These are phyloP conservation scores for Temnothorax longispinosus DNA, from an alignment of 1,140 invertebrate species.

Conservation along the genomic window DNA sequence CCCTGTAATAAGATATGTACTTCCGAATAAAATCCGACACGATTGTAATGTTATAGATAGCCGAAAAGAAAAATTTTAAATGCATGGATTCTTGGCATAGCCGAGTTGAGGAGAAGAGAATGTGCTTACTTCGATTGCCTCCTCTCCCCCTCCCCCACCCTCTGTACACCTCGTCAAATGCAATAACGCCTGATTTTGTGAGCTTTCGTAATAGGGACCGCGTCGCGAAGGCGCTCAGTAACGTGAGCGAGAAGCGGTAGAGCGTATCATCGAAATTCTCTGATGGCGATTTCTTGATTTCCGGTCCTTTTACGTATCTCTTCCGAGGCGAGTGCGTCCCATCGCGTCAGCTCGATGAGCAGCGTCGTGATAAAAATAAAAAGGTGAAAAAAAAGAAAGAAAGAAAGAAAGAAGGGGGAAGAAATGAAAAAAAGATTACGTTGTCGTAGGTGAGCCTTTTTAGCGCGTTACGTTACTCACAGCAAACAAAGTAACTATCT, in stretches of 20 bases:
- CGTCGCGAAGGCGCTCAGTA: slow-evolving; percentile 27
- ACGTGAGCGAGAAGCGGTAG: not conserved
- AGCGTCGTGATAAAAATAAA: slow-evolving; percentile 41
- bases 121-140: slow-evolving; percentile 55
- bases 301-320: slow-evolving; percentile 6
- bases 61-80: slow-evolving; percentile 25
- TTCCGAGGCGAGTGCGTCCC: slow-evolving; percentile 32
- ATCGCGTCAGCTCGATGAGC: slow-evolving; percentile 55
- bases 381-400: too few relatives aligned
- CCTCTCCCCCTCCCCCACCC: slow-evolving; percentile 26
- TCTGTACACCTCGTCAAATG: slow-evolving; percentile 61
- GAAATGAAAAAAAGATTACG: slow-evolving; percentile 58
- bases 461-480: slow-evolving; percentile 70
- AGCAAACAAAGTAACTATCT: slow-evolving; percentile 75
- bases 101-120: slow-evolving; percentile 29
- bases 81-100: slow-evolving; percentile 41
- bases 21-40: slow-evolving; percentile 23
- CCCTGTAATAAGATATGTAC: slow-evolving; percentile 56
- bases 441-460: slow-evolving; percentile 69
- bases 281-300: slow-evolving; percentile 23
- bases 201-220: slow-evolving; percentile 54
- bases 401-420: slow-evolving; percentile 45
- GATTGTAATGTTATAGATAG: slow-evolving; percentile 50
- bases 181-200: slow-evolving; percentile 62
- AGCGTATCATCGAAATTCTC: slow-evolving; percentile 33